Conservation (phyloP, 1,140 invertebrate species). For the Cotesia chilonis region DNA sequence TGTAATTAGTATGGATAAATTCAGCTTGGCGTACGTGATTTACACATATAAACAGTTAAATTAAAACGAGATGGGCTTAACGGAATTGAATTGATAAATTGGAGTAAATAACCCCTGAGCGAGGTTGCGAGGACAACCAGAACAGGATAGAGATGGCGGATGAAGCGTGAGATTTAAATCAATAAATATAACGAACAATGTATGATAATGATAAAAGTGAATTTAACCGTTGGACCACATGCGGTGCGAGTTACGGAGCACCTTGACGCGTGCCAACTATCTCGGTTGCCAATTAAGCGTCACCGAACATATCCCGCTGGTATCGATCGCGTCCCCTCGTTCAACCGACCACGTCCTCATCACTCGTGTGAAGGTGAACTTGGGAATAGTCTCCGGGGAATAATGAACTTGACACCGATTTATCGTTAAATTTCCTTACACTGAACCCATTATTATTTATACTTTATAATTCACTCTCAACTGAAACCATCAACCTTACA, state of each 20-base stretch:
- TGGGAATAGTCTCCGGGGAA: constrained; percentile 18
- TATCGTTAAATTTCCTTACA: neutral
- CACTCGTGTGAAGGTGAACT: constrained; percentile 29
- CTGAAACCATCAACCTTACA: no score
- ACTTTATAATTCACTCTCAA: neutral
- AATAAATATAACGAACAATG: no score
- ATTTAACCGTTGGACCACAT: constrained; percentile 18
- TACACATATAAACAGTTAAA: no score
- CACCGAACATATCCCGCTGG: constrained; percentile 26
- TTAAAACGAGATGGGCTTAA: no score
- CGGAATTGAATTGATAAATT: no score
- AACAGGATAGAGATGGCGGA: no score
- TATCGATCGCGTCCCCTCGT: constrained; percentile 20
- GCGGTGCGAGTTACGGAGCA: constrained; percentile 26
- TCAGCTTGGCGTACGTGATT: no score
- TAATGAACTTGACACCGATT: constrained; percentile 24
- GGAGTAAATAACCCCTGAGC: no score
- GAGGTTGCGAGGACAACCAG: no score
- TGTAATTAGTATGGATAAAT: no score
- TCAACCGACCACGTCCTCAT: constrained; percentile 9
- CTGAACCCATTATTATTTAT: neutral
- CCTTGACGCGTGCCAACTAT: constrained; percentile 38
- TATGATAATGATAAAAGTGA: constrained; percentile 3
- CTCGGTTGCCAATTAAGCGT: constrained; percentile 26
- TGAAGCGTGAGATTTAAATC: no score